These are phyloP conservation scores for Ctenodactylus gundi DNA, from an alignment of 2,113 vertebrate genomes.

Conservation along the genomic window DNA sequence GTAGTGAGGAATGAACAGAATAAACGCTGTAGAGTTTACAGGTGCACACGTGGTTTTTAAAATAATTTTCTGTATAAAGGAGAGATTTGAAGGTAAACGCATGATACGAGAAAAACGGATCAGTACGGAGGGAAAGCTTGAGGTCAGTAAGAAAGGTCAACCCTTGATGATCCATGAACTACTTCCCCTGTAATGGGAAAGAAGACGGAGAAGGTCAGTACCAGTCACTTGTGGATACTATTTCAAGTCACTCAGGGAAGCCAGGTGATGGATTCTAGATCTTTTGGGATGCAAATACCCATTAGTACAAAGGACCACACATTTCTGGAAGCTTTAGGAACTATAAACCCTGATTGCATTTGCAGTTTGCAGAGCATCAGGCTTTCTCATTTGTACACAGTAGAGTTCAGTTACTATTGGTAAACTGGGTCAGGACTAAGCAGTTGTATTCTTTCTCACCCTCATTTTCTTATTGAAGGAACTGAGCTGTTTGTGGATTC, in stretches of 20 bases:
- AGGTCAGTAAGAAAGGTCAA: neutral
- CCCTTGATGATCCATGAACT: neutral
- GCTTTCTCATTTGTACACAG: neutral
- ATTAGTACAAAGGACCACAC: too few relatives aligned
- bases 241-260: accelerated
- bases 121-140: neutral
- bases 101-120: neutral
- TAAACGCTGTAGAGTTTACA: too few relatives aligned
- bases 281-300: neutral
- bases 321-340: neutral
- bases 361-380: neutral
- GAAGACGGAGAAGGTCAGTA: neutral
- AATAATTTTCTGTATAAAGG: neutral
- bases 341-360: neutral
- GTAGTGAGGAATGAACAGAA: neutral
- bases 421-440: neutral
- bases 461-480: neutral
- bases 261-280: neutral
- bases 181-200: neutral
- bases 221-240: neutral
- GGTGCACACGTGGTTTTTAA: neutral
- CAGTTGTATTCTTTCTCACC: neutral
- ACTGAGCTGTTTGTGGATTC: neutral
- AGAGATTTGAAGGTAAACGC: neutral
- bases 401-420: neutral